Base-by-base conservation (phyloP, 23 tunicate genomes). In the Styela clava region DNA sequence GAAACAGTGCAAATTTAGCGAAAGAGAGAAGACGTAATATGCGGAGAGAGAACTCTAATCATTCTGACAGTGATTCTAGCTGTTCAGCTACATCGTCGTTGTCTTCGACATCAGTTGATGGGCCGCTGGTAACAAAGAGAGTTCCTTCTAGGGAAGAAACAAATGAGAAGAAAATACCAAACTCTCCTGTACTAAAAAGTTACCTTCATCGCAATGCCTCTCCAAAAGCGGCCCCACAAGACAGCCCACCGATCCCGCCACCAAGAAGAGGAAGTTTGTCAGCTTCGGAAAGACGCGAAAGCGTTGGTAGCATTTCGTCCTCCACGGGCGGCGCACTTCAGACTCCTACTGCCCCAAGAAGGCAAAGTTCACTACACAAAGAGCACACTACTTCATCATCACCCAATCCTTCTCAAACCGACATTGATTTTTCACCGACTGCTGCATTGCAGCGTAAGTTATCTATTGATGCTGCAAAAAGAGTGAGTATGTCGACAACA, bases 281-380 rank as follows among this genome's bases (percentile, higher is more conserved):
- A 30, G 24, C 35, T 3, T 21, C 77, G 24, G 35, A 32, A 16
- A 71, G 77, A 71, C 34, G 35, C 35, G 77, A 34, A 19, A 71
- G 77, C 37, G 24, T 71, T 21, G 77, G 35, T 5, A 32, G 24
- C 23, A 71, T 71, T 5, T 35, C 77, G 5, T 22, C 23, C 3
- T 26, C 77, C 3, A 33, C 35, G 9, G 7, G 30, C 7, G 30
- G 7, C 12, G 3, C 77, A 35, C 35, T 28, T 12, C 35, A 16
- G 34, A 26, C 77, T 22, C 34, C 77, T 3, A 12, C 70, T 67
- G 71, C 71, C 22, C 30, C 71, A 1, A 76, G 81, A 44, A 73
- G 78, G 51, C 63, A 73, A 73, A 73, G 78, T 34, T 73, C 78
- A 35, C 31, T 76, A n/a, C 81, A 76, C 31, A 76, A 76, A 76